Base-by-base conservation (phyloP, 2,888 invertebrate species). In the Brenthis hecate region DNA sequence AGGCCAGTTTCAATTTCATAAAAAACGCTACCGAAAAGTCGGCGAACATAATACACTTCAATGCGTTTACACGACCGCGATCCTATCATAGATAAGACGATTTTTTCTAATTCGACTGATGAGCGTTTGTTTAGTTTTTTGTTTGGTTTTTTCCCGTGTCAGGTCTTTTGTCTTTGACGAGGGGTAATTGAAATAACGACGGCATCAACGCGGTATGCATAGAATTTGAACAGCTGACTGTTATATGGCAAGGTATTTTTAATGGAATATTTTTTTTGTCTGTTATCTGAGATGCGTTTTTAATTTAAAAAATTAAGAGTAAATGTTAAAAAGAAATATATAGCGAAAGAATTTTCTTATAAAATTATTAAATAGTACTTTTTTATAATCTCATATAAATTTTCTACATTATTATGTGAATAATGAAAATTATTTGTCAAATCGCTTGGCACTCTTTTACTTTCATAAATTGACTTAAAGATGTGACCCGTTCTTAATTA, bases 161-260 rank as follows among this genome's bases (percentile, higher is more conserved):
- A 89, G 86, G 82, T 85, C 91, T 87, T 91, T 92, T 92, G 92
- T 92, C 88, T 92, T 89, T 92, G 92, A 92, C 89, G 88, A 90
- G 87, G 92, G 92, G 88, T 91, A 92, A 92, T 92, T 91, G 92
- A 91, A 91, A 92, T 92, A 92, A 92, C 90, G 91, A 91, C 82
- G 86, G 85, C 83, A 87, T 83, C 81, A 78, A 80, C 76, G 77
- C 78, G 89, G 89, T 86, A 92, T 92, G 89, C 86, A 80, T 85
- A 87, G 90, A 88, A 91, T 91, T 88, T 86, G 85, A 88, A 88
- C 92, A 92, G 90, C 91, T 92, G 92, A 86, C 86, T 84, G 75
- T 66, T 72, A 61, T 65, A 65, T 75, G 72, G 61, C 57, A 70
- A 72, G 73, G 71, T 75, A 75, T 76, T 75, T 77, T 72, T 65